phyloP scores from a whole-genome alignment of 35 echinoderm and acorn worm species.

The Heliocidaris tuberculata region DNA sequence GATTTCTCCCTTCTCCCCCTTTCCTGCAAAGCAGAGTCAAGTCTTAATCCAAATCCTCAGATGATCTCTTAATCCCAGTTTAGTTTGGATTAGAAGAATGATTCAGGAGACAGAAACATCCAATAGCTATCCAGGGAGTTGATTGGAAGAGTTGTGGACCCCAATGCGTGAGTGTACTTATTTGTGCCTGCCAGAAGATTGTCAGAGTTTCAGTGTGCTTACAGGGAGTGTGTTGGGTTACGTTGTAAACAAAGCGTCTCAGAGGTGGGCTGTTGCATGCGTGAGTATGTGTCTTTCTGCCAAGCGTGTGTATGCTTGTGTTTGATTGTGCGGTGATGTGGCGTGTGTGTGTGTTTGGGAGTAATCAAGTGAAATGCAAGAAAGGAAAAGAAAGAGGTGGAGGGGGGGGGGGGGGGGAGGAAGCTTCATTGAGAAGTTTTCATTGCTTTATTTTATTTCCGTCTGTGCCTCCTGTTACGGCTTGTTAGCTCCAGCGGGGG shows the following conservation, averaged over 20 bases:
- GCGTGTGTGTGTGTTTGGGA: neutral
- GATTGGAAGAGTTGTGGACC: neutral
- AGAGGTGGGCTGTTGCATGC: neutral
- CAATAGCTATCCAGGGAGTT: neutral
- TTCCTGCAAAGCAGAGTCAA: neutral
- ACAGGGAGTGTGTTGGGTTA: neutral
- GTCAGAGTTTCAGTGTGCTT: neutral
- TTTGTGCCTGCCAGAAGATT: neutral
- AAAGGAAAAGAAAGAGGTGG: neutral
- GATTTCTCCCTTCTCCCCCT: neutral
- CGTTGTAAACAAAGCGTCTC: conserved; percentile 20
- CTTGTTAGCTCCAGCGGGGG: neutral
- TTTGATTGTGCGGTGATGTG: neutral
- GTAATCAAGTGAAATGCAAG: neutral
- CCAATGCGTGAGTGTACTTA: neutral
- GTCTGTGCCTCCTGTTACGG: neutral
- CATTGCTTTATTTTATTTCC: neutral
- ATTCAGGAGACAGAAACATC: neutral
- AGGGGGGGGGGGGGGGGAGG: too few relatives aligned
- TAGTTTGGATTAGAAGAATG: neutral
- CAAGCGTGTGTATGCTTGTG: neutral
- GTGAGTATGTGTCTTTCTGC: neutral
- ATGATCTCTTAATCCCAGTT: neutral
- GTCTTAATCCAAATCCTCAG: neutral
- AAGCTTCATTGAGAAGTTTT: conserved; percentile 12